Base-by-base conservation (phyloP, 2,888 invertebrate genomes). In the Diarsia dahlii region DNA sequence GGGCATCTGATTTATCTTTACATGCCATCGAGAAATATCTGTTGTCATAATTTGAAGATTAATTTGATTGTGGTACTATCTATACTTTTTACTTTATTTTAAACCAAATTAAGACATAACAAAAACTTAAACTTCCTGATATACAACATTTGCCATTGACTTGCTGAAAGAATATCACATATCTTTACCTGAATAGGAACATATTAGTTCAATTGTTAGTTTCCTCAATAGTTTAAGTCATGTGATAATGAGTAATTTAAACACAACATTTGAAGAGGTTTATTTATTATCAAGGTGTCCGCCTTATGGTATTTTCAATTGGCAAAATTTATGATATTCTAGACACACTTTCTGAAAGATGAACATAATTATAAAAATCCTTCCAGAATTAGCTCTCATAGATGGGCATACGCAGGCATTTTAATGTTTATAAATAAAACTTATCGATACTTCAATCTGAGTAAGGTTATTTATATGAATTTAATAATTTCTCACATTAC, bases 381-480 rank as follows among this genome's bases (percentile, higher is more conserved):
- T 12, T 23, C 12, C 5, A n/a, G n/a, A n/a, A n/a, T n/a, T n/a
- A n/a, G n/a, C n/a, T n/a, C n/a, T n/a, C n/a, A n/a, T n/a, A n/a
- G n/a, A n/a, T n/a, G n/a, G 39, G 39, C 39, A 39, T 56, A 56
- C 2, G 8, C 15, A 56, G 56, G 23, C 23, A 15, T 56, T 56
- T 6, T 2, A 15, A 8, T 58, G 58, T 54, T 54, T 54, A 23
- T 20, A 54, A 54, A 12, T 54, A 60, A 6, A 45, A 13, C n/a
- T 8, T 13, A 0, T n/a, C n/a, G n/a, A 13, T 5, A n/a, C 28
- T 28, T 18, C 1, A 15, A 28, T n/a, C 20, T 52, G 28, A n/a
- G 1, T 28, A 64, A 80, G 64, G 64, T n/a, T 74, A 54, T 23
- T 45, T 56, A 15, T 23, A 54, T 66, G n/a, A 9, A 15, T 8